Evolutionary conservation across 2,113 vertebrate species (phyloP), one percentile per base, ranked within the genome.

Genomic region (Ia io): DNA sequence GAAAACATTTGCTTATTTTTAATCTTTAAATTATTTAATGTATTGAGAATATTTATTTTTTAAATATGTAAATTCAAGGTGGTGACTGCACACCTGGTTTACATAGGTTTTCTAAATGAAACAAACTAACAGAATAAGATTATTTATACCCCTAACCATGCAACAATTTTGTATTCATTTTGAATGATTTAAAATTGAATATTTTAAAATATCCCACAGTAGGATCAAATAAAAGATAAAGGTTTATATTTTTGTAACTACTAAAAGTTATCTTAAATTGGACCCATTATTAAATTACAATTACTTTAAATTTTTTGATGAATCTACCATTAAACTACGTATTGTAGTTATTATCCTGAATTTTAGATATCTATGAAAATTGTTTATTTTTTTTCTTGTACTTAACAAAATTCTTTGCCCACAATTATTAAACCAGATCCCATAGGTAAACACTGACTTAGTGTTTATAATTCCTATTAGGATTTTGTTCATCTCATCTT

Each of bases 41-140:
- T 4, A 32, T 71, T 95, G 13, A 59, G 35, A 32, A 95, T 94
- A 77, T 16, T 95, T 92, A 77, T 9, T 95, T 63, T 22, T 93
- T 95, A 59, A 80, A 20, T 69, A 89, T 91, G 0, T 88, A 37
- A 89, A 67, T 23, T 95, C 69, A 96, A 67, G 28, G 12, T 80
- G 47, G 0, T 13, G 79, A 49, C 88, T 73, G n/a, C 93, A 83
- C 63, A 92, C 42, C 83, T 97, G 37, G 93, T 96, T 96, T 96
- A 83, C 30, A 65, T 37, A 67, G 2, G 20, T 94, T 92, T 42
- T 30, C 69, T 13, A 4, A 28, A 91, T 90, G 53, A 93, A 3
- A 90, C 94, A 97, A 95, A 86, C 56, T 30, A 78, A 65, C 10
- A 71, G 30, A 28, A 10, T 47, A 56, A 59, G 2, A 78, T 67